Evolutionary conservation across 2,888 invertebrate species (phyloP), one percentile per base, ranked within the genome.

Genomic region (Drosophila histrio): DNA sequence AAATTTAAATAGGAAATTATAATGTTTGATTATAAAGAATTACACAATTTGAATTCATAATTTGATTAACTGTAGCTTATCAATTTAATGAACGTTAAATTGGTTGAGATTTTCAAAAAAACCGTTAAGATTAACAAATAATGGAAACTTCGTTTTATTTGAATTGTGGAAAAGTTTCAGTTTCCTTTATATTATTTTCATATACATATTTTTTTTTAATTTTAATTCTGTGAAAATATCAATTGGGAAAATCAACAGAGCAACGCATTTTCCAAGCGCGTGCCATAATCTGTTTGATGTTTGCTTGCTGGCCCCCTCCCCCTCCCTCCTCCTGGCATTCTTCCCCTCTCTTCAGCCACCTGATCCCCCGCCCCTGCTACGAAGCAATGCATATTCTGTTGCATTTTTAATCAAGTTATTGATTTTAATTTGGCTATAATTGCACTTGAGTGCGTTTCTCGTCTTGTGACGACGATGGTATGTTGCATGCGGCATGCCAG

Each of bases 351-450:
- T 30, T n/a, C 21, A 2, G 17, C n/a, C 47, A 49, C 24, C 34
- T 24, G 36, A n/a, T n/a, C 6, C 11, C 8, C 17, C 15, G n/a
- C 15, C 8, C 15, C 8, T 41, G 8, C 32, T 13, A 8, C 9
- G 36, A 8, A 36, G 34, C 34, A 34, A 8, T 59, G 34, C 36
- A 24, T 32, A 38, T 62, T 17, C 57, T 60, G 67, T 68, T 74
- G 74, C 63, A 71, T 63, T 66, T 74, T 74, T 66, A 74, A 79
- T 79, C 78, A 86, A 80, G 72, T 84, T 86, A 85, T 85, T 85
- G 87, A 85, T 86, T 85, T 84, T 84, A 84, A 86, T 81, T 79
- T 77, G 84, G 73, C 63, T 77, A 80, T 83, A 83, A 84, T 83
- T 85, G 82, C 82, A 79, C 79, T 82, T 75, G 77, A 83, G 85